Evolutionary conservation across 2,797 vertebrate genomes (phyloP).

Genomic region (Poeciliopsis presidionis): DNA sequence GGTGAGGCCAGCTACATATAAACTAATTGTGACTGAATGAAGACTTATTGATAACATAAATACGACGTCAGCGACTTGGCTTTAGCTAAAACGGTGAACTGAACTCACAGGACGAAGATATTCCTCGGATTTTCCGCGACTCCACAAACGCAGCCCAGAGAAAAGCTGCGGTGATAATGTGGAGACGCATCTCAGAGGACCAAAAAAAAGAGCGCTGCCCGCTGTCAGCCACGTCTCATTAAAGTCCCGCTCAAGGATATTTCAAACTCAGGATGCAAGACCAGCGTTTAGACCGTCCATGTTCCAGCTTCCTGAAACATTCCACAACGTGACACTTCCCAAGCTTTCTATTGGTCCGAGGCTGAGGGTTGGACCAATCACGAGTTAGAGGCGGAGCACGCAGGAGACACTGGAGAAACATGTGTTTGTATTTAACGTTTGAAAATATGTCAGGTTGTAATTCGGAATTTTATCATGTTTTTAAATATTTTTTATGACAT

Average conservation of each 20-base stretch:
- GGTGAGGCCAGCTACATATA: neutral
- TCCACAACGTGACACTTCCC: constrained; percentile 42
- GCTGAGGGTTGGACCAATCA: constrained; percentile 34
- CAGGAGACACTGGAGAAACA: neutral
- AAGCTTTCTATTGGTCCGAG: constrained; percentile 31
- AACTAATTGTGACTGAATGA: neutral
- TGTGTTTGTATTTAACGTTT: neutral
- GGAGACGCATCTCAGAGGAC: constrained; percentile 59
- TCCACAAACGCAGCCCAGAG: constrained; percentile 61
- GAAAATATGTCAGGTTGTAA: neutral
- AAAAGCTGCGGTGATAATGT: constrained; percentile 49
- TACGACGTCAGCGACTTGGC: constrained; percentile 16
- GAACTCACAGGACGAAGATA: constrained; percentile 81
- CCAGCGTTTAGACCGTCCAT: constrained; percentile 24
- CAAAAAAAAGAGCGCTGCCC: neutral
- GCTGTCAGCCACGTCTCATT: neutral
- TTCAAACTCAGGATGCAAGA: constrained; percentile 38
- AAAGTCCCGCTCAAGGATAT: constrained; percentile 32
- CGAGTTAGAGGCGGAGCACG: neutral
- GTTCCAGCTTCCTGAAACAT: constrained; percentile 70
- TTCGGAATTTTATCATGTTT: neutral
- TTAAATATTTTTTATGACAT: neutral
- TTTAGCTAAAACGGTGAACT: constrained; percentile 39
- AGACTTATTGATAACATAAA: neutral
- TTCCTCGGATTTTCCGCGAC: constrained; percentile 77